Evolutionary conservation across 2,888 invertebrate genomes (phyloP), one percentile per base, ranked within the genome.

Genomic region (Scrobipalpa atriplicella): DNA sequence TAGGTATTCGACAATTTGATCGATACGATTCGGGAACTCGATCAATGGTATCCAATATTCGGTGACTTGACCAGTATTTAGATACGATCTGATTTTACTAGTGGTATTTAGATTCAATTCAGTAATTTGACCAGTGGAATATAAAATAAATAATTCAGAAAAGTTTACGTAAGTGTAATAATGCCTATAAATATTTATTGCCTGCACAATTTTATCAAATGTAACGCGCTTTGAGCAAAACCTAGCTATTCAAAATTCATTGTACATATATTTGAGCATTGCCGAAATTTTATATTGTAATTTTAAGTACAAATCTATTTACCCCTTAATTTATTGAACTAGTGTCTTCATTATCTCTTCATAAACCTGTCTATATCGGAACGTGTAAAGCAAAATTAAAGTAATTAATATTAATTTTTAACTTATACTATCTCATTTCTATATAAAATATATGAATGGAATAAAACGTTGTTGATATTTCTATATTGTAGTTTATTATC

Each of bases 381-480:
- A 29, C 54, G 3, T 56, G 54, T 56, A 56, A 56, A 56, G 21
- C 54, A 21, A 21, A 21, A 21, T 21, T 56, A 13, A 19, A 56
- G 21, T 56, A 56, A 21, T 19, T 52, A 52, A 52, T 52, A 52
- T 19, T 52, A 52, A 52, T 52, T 56, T 21, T 21, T 63, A 52
- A 63, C 36, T 63, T 52, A 63, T 51, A 51, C 13, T 29, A 62
- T 63, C 38, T 63, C 36, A 11, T 52, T 47, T 29, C 41, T 43
- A 21, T 56, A 56, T 8, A 29, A 72, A 72, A 70, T 66, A 69
- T 66, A 69, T 70, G 21, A 72, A 78, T 75, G 69, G 69, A 84
- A 82, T 83, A 84, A 83, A 84, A 79, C 79, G 81, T 76, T 79
- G 81, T 85, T 84, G 70, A 79, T 78, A 78, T 82, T 85, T 84